Evolutionary conservation across 2,113 vertebrate species (phyloP).

Genomic region (Paradoxurus hermaphroditus): DNA sequence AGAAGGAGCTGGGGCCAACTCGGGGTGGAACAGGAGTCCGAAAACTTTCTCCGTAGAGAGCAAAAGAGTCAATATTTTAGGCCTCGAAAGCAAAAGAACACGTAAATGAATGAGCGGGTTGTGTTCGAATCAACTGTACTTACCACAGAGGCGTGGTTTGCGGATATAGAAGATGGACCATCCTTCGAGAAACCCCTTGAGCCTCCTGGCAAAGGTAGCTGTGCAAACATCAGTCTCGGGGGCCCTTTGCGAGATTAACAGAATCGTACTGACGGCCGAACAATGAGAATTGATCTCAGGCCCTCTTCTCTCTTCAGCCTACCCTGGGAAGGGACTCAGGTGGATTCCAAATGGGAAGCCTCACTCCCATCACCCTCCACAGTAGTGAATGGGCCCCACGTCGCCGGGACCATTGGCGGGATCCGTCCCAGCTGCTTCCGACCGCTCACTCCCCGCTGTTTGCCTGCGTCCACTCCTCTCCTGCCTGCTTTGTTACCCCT

Average conservation of each 20-base stretch:
- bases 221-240: background rate
- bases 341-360: background rate
- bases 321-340: background rate
- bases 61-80: background rate
- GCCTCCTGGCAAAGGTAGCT: background rate
- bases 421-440: background rate
- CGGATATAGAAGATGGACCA: background rate
- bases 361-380: background rate
- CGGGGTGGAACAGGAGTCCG: background rate
- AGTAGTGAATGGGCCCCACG: background rate
- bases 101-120: background rate
- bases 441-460: background rate
- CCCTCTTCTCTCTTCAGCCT: background rate
- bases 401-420: background rate
- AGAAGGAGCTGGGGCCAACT: background rate
- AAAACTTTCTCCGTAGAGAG: background rate
- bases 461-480: background rate
- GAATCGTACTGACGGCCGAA: background rate
- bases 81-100: background rate
- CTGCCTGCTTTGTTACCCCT: background rate
- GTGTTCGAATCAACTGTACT: background rate
- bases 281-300: background rate
- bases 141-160: background rate
- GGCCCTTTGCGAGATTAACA: background rate
- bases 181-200: background rate